These are phyloP conservation scores for Diachasma alloeum DNA, from an alignment of 1,140 invertebrate species.

Conservation along the genomic window DNA sequence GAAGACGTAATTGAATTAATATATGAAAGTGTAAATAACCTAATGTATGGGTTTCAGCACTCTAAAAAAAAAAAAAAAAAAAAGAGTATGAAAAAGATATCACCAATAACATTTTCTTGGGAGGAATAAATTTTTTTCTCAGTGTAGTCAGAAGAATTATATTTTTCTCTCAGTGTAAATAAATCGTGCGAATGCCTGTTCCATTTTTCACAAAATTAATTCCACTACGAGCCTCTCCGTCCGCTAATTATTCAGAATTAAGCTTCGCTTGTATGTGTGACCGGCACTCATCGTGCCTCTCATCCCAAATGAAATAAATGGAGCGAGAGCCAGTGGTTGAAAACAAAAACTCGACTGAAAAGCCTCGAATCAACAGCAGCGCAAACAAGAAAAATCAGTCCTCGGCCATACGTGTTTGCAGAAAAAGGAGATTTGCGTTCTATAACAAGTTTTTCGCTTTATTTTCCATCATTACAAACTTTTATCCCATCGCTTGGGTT, in stretches of 20 bases:
- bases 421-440: background rate
- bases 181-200: background rate
- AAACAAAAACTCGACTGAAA: background rate
- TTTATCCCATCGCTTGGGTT: background rate
- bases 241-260: background rate
- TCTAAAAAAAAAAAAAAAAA: no score
- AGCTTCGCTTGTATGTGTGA: background rate
- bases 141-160: no score
- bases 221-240: no score
- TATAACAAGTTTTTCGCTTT: background rate
- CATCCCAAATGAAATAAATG: background rate
- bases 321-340: background rate
- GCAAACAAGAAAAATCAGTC: background rate
- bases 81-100: no score
- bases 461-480: background rate
- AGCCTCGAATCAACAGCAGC: background rate
- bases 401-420: background rate
- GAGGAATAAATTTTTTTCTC: no score
- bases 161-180: no score
- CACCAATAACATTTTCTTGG: no score
- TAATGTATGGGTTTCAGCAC: no score
- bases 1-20: no score
- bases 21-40: no score
- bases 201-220: no score
- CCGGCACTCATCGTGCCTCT: background rate